Evolutionary conservation across 2,888 invertebrate genomes (phyloP), one percentile per base, ranked within the genome.

Genomic region (Eupeodes luniger): DNA sequence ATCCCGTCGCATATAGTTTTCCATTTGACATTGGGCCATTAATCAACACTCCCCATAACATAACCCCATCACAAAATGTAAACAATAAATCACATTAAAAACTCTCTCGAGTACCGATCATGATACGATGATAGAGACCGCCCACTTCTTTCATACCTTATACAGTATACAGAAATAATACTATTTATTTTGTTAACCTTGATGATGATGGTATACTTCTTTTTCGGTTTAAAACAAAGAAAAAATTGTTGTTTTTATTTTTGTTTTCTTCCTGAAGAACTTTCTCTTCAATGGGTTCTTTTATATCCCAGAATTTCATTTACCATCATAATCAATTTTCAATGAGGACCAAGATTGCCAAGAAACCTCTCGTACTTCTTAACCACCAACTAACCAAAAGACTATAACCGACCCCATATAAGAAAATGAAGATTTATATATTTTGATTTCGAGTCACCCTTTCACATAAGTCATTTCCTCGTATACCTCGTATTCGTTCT

Each of bases 361-460:
- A 12, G 47, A 66, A 59, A 27, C 66, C 27, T 19, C 16, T 2
- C 49, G 3, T 27, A 27, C 27, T 27, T 27, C 27, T 27, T 27
- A 3, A 44, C 44, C n/a, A 75, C 59, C 47, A 11, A 40, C 5
- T 0, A 40, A 40, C 40, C 6, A 40, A 40, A 40, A 40, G 6
- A 40, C 40, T 40, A 9, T 40, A 40, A 5, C 19, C 78, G 70
- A 67, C 75, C 57, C 64, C 72, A 74, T 40, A 70, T 27, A 27
- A 2, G 27, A 55, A 40, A 74, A 70, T 67, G 51, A 81, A 85
- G 87, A 87, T 87, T 84, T 87, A 87, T 87, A 81, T 80, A 87
- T 83, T 72, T 77, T 81, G 80, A 87, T 83, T 83, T 49, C 47
- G 76, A 83, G 80, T 87, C 82, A 87, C 80, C 83, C 84, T 84